phyloP scores from a whole-genome alignment of 1,140 invertebrate species.

The Nebria ingens region DNA sequence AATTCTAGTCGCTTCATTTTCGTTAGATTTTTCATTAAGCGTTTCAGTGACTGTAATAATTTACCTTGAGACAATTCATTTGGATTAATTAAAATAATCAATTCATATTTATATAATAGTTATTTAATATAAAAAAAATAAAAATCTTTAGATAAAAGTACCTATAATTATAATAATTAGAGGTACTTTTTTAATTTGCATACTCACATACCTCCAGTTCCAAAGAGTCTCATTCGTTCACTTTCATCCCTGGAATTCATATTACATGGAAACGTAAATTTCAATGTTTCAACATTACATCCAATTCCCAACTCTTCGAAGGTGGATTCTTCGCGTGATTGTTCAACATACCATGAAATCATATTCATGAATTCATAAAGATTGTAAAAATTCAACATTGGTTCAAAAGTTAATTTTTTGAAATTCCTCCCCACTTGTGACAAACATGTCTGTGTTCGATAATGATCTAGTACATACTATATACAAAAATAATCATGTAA shows the following conservation, averaged over 20 bases:
- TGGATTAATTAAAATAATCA: too few relatives aligned
- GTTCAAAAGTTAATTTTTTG: conserved; percentile 55
- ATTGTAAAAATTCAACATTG: conserved; percentile 72
- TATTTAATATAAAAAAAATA: too few relatives aligned
- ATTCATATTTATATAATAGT: too few relatives aligned
- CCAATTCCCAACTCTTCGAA: conserved; percentile 39
- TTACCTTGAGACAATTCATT: too few relatives aligned
- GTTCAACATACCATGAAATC: conserved; percentile 60
- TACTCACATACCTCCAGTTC: conserved; percentile 63
- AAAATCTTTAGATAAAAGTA: too few relatives aligned
- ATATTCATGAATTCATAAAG: conserved; percentile 77
- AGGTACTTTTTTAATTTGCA: too few relatives aligned
- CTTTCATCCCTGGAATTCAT: conserved; percentile 49
- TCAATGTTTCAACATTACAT: conserved; percentile 47
- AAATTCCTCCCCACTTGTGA: conserved; percentile 57
- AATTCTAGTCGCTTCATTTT: conserved; percentile 56
- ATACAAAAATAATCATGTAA: conserved; percentile 18
- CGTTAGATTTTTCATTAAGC: conserved; percentile 57
- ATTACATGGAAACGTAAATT: conserved; percentile 73
- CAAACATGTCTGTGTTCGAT: conserved; percentile 61
- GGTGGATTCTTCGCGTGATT: conserved; percentile 20
- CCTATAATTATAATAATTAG: too few relatives aligned
- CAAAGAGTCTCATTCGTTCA: conserved; percentile 52
- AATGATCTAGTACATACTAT: conserved; percentile 63
- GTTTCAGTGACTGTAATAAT: conserved; percentile 54